Percentiles rank a stretch among this genome's conserved stretches.
These are phyloP conservation scores for Eurystomus glaucurus DNA, from an alignment of 2,797 vertebrate species.

Conservation along the genomic window DNA sequence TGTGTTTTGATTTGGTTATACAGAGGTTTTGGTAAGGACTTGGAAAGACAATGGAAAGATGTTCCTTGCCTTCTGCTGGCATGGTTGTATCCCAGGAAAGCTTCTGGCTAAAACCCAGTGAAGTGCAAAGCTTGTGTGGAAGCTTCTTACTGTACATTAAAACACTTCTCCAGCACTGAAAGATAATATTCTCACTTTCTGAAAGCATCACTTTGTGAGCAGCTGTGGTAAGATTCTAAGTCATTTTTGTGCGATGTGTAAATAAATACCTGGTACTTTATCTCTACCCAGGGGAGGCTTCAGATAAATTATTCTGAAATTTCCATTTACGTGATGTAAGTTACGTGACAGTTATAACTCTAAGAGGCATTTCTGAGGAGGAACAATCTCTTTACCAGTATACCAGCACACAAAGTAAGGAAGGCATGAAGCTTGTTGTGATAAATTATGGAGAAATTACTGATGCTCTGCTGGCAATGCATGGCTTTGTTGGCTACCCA, in stretches of 20 bases:
- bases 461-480: background rate
- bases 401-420: background rate
- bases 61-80: background rate
- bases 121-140: background rate
- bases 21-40: background rate
- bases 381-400: background rate
- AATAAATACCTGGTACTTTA: background rate
- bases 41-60: background rate
- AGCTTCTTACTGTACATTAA: background rate
- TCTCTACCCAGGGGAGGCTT: background rate
- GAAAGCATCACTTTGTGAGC: background rate
- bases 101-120: background rate
- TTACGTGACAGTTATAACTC: background rate
- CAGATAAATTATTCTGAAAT: background rate
- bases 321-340: background rate
- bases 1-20: constrained; percentile 16
- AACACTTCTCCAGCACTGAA: background rate
- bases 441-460: background rate
- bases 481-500: background rate
- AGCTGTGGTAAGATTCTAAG: background rate
- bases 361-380: background rate
- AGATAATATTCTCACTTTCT: background rate
- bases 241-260: background rate
- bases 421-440: background rate
- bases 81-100: background rate